phyloP scores from a whole-genome alignment of 2,797 vertebrate genomes.

The Pangasius sanitwongsei region DNA sequence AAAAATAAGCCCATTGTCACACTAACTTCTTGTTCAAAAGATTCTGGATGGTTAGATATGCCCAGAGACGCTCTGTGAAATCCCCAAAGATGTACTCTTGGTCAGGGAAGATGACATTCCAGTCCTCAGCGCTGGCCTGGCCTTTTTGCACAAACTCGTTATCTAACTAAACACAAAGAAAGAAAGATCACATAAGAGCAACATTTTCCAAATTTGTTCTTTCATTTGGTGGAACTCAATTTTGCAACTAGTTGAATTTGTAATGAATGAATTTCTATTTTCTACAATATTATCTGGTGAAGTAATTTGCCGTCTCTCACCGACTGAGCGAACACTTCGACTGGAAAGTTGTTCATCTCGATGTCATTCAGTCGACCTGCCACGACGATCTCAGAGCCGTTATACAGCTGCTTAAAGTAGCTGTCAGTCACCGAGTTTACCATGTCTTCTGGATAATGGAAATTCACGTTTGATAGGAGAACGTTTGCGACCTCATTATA shows the following conservation, averaged over 20 bases:
- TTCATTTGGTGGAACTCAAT: neutral
- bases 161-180: conserved; percentile 42
- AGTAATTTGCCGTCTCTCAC: conserved; percentile 68
- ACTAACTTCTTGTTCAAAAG: conserved; percentile 80
- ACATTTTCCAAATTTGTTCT: neutral
- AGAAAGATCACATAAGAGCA: neutral
- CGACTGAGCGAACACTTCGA: conserved; percentile 78
- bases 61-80: conserved; percentile 91
- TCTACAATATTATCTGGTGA: neutral
- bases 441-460: conserved; percentile 77
- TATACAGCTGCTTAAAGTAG: conserved; percentile 80
- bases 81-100: conserved; percentile 86
- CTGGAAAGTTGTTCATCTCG: conserved; percentile 71
- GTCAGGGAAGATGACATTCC: conserved; percentile 74
- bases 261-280: neutral
- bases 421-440: conserved; percentile 77
- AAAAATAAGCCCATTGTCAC: neutral
- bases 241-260: neutral
- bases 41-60: conserved; percentile 89
- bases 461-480: conserved; percentile 76
- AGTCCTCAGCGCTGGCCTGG: conserved; percentile 66
- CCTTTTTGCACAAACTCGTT: conserved; percentile 71
- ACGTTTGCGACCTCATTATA: conserved; percentile 86
- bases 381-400: conserved; percentile 88
- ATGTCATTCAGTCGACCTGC: conserved; percentile 79